phyloP scores from a whole-genome alignment of 2,888 invertebrate genomes.

The Tipula lateralis region DNA sequence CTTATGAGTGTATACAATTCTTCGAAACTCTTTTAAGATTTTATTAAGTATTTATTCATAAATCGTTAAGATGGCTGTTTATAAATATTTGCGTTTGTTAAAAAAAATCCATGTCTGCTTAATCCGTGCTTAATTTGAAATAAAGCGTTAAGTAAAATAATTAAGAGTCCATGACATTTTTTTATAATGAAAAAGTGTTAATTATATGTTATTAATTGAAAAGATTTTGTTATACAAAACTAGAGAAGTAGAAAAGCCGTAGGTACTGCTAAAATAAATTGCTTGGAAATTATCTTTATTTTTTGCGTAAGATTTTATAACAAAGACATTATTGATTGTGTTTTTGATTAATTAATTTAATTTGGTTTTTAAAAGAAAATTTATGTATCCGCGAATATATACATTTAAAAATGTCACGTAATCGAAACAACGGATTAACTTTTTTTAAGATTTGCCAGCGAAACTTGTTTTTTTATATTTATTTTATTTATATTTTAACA shows the following conservation, averaged over 20 bases:
- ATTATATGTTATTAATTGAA: background rate
- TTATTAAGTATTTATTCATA: too few species aligned
- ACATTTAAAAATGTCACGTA: background rate
- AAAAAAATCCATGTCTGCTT: background rate
- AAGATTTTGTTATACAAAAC: background rate
- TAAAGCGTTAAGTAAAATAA: background rate
- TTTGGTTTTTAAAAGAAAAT: background rate
- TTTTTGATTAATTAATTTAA: background rate
- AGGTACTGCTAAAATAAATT: background rate
- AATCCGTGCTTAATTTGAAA: background rate
- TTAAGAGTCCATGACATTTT: background rate
- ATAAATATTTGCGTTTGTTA: background rate
- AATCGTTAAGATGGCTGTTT: background rate
- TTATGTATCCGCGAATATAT: background rate
- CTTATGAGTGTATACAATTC: too few species aligned
- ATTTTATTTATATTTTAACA: background rate
- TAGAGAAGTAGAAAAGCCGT: background rate
- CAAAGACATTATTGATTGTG: background rate
- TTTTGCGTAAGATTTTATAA: background rate
- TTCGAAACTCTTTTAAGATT: too few species aligned
- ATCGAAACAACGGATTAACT: background rate
- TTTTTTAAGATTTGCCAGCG: background rate
- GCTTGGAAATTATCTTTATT: background rate
- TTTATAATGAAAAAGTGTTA: background rate
- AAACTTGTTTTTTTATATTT: background rate